Percentiles rank a stretch among this genome's conserved stretches.
Evolutionary conservation across 2,113 vertebrate species (phyloP).

Genomic region (Mesitornis unicolor): DNA sequence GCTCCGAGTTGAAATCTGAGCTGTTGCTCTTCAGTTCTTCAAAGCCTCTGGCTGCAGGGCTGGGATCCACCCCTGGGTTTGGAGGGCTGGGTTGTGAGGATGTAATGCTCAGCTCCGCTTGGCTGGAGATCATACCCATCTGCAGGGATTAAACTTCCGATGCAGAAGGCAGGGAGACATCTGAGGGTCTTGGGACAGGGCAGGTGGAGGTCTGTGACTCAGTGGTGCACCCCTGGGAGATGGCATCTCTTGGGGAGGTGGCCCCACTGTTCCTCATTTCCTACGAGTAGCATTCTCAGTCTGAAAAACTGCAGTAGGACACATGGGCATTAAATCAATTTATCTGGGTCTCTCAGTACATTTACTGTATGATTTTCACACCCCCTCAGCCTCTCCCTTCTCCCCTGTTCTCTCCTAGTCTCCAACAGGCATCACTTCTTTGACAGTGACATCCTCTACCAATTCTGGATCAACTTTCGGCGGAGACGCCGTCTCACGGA

Average conservation of each 20-base stretch:
- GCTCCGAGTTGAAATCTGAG: constrained; percentile 37
- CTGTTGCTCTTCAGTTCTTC: constrained; percentile 5
- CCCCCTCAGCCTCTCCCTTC: background rate
- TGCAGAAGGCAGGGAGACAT: background rate
- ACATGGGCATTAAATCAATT: background rate
- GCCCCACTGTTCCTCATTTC: background rate
- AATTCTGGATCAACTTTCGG: constrained; percentile 84
- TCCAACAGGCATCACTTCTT: constrained; percentile 80
- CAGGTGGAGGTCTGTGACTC: background rate
- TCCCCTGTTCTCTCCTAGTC: constrained; percentile 66
- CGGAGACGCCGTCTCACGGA: constrained; percentile 77
- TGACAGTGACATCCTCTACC: constrained; percentile 83
- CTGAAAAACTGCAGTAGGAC: background rate
- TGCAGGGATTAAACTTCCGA: background rate
- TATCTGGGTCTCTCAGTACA: background rate
- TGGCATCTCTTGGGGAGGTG: background rate
- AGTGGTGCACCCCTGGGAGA: background rate
- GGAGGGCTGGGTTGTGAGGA: background rate
- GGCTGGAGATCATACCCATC: background rate
- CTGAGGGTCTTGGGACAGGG: background rate
- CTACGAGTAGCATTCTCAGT: background rate
- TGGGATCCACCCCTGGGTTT: background rate
- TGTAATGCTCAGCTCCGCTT: background rate
- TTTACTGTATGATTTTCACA: accelerated
- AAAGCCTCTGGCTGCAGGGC: background rate